Evolutionary conservation across 2,888 invertebrate genomes (phyloP).

Genomic region (Tanytarsus gracilentus): DNA sequence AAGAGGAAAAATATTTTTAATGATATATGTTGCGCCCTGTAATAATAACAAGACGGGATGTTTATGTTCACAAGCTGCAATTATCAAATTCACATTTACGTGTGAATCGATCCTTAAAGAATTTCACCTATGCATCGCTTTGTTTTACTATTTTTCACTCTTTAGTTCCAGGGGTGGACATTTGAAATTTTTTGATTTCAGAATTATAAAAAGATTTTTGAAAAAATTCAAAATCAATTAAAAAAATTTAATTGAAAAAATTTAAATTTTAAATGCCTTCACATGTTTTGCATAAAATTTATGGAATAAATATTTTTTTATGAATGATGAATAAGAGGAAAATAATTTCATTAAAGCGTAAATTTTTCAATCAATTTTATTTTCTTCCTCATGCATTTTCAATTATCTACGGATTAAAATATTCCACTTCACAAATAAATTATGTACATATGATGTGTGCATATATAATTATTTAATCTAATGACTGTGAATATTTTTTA

Average conservation of each 20-base stretch:
- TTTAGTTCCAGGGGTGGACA: too few relatives aligned
- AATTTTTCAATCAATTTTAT: conserved; percentile 12
- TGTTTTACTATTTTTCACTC: too few relatives aligned
- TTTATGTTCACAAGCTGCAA: conserved; percentile 21
- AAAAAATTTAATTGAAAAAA: not conserved
- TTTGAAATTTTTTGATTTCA: too few relatives aligned
- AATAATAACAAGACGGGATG: conserved; percentile 10
- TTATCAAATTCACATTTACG: conserved; percentile 27
- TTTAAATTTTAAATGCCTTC: not conserved
- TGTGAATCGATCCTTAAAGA: conserved; percentile 25
- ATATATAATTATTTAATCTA: conserved; percentile 5
- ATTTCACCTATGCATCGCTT: too few relatives aligned
- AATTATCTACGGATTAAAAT: conserved; percentile 24
- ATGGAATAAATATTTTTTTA: not conserved
- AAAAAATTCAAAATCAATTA: too few relatives aligned
- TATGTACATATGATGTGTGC: conserved; percentile 1
- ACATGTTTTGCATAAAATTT: not conserved
- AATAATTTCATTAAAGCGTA: conserved; percentile 20
- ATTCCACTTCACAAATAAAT: not conserved
- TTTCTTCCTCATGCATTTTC: conserved; percentile 1
- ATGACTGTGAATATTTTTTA: not conserved
- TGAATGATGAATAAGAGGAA: not conserved
- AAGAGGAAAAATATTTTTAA: not conserved
- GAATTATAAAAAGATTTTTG: too few relatives aligned
- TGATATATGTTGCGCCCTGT: not conserved